Evolutionary conservation across 2,888 invertebrate species (phyloP).

Genomic region (Erebia palarica): DNA sequence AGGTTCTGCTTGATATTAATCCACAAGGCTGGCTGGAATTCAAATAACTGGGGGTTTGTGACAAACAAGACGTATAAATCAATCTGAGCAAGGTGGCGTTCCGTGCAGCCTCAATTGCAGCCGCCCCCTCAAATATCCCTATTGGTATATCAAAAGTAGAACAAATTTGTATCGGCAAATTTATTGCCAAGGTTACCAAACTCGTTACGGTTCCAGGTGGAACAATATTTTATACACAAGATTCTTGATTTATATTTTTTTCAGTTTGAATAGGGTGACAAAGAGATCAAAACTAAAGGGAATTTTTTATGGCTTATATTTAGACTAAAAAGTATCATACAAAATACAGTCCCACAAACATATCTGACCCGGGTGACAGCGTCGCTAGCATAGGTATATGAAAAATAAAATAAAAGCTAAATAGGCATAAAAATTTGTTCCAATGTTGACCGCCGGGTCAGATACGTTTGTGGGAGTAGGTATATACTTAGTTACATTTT

Average conservation of each 20-base stretch:
- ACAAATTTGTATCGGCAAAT: constrained; percentile 78
- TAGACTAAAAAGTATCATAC: no score
- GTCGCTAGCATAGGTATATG: no score
- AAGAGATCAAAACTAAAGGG: background rate
- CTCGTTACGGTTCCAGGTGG: constrained; percentile 74
- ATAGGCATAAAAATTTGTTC: no score
- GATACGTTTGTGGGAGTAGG: no score
- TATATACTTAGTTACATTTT: no score
- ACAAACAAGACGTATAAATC: constrained; percentile 84
- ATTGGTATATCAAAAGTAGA: constrained; percentile 55
- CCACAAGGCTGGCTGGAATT: constrained; percentile 79
- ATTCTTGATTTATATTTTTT: constrained; percentile 67
- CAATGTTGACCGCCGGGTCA: no score
- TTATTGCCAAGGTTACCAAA: constrained; percentile 76
- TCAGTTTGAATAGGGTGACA: constrained; percentile 35
- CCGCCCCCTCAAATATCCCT: constrained; percentile 58
- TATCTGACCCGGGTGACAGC: no score
- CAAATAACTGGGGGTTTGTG: constrained; percentile 81
- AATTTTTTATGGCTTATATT: no score
- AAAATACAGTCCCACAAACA: no score
- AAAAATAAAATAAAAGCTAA: no score
- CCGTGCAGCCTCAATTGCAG: constrained; percentile 76
- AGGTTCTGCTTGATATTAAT: constrained; percentile 79
- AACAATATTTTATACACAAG: constrained; percentile 66
- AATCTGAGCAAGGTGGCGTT: constrained; percentile 80